Conservation (phyloP, 2,113 vertebrate species). For the Gorilla gorilla region DNA sequence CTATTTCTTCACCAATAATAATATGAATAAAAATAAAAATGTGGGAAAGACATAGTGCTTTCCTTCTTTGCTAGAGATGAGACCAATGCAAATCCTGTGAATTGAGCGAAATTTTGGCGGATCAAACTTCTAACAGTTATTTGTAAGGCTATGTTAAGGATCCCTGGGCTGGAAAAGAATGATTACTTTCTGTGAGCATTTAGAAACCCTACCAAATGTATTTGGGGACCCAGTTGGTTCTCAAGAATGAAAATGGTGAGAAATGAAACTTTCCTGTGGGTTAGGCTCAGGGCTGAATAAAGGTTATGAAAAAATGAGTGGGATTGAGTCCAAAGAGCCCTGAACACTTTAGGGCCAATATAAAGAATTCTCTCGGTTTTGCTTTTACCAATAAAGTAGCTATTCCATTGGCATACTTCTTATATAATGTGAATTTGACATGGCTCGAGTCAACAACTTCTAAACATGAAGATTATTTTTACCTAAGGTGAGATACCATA, state of each 20-base stretch:
- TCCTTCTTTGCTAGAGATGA: background rate
- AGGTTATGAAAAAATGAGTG: background rate
- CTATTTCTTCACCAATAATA: background rate
- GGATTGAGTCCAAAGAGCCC: background rate
- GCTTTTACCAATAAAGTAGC: background rate
- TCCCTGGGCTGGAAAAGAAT: background rate
- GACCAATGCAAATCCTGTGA: background rate
- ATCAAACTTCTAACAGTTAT: background rate
- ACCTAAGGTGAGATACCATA: background rate
- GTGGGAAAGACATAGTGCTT: background rate
- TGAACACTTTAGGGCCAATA: background rate
- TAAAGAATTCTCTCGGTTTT: background rate
- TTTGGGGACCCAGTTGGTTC: background rate
- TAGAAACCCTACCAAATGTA: background rate
- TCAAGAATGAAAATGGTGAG: background rate
- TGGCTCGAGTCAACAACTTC: background rate
- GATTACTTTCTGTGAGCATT: background rate
- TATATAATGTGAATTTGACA: background rate
- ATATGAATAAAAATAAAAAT: background rate
- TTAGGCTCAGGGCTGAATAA: background rate
- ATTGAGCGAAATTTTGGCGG: background rate
- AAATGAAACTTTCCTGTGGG: background rate
- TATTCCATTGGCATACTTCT: background rate
- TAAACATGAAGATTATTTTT: constrained; percentile 24
- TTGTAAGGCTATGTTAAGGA: background rate